Evolutionary conservation across 2,888 invertebrate genomes (phyloP).

Genomic region (Arge pagana): DNA sequence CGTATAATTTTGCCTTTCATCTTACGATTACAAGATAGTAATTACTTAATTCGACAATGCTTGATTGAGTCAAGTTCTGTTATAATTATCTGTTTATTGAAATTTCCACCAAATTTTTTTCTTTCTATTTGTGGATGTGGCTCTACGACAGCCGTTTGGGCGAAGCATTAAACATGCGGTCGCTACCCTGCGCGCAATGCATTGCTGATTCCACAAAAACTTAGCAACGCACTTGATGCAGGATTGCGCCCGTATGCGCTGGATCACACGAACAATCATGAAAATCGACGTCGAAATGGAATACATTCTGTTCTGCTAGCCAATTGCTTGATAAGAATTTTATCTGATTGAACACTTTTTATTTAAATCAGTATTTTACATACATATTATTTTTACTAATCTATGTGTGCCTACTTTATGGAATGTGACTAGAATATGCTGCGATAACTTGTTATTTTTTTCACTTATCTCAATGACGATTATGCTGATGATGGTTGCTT

Average conservation of each 20-base stretch:
- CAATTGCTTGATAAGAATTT: too few relatives aligned
- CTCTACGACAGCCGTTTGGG: too few relatives aligned
- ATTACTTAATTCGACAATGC: too few relatives aligned
- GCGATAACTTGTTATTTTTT: constrained; percentile 2
- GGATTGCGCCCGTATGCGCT: constrained; percentile 52
- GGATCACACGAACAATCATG: not conserved
- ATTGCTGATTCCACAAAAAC: constrained; percentile 50
- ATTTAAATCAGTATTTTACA: not conserved
- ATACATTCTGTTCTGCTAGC: too few relatives aligned
- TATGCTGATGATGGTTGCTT: constrained; percentile 42
- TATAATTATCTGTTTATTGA: too few relatives aligned
- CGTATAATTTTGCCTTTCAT: too few relatives aligned
- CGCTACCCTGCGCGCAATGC: constrained; percentile 57
- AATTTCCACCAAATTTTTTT: too few relatives aligned
- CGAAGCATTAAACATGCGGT: constrained; percentile 44
- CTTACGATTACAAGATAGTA: too few relatives aligned
- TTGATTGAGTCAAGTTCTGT: too few relatives aligned
- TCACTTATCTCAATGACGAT: constrained; percentile 37
- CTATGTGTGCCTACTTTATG: constrained; percentile 6
- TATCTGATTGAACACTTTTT: not conserved
- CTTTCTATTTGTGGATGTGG: too few relatives aligned
- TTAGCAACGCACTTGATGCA: constrained; percentile 58
- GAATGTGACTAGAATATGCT: constrained; percentile 22
- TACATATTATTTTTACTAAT: not conserved
- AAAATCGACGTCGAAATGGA: too few relatives aligned